A percentile compares a stretch with the other conserved stretches of the same genome.
Evolutionary conservation across 2,888 invertebrate species (phyloP).

Genomic region (Lagria hirta): DNA sequence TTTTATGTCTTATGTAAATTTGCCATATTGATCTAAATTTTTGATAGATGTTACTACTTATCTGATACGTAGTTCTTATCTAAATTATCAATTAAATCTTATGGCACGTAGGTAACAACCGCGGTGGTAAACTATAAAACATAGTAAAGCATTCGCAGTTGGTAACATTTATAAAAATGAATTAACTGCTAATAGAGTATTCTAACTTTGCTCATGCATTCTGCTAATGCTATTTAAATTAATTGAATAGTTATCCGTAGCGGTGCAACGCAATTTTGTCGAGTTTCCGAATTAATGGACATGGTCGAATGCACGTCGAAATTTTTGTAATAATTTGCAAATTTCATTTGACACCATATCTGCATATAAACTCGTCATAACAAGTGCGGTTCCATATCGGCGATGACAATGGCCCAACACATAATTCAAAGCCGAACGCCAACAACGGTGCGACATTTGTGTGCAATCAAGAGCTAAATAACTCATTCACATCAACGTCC

Average conservation of each 20-base stretch:
- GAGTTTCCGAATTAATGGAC: slow-evolving; percentile 38
- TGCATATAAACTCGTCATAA: slow-evolving; percentile 50
- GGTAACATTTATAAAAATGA: too few species aligned
- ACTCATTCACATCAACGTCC: slow-evolving; percentile 50
- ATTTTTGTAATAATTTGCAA: slow-evolving; percentile 43
- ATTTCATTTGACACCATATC: slow-evolving; percentile 43
- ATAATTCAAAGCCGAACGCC: slow-evolving; percentile 47
- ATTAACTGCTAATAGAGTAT: too few species aligned
- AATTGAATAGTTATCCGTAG: slow-evolving; percentile 33
- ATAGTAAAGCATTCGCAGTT: too few species aligned
- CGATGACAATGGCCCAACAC: slow-evolving; percentile 46
- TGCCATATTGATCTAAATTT: too few species aligned
- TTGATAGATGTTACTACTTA: too few species aligned
- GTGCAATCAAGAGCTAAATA: slow-evolving; percentile 50
- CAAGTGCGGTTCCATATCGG: slow-evolving; percentile 46
- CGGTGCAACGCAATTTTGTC: slow-evolving; percentile 36
- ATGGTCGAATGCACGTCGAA: slow-evolving; percentile 34
- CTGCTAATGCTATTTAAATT: slow-evolving; percentile 28
- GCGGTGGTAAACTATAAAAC: too few species aligned
- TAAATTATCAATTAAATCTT: too few species aligned
- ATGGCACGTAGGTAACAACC: too few species aligned
- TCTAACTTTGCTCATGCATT: too few species aligned
- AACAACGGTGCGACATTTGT: slow-evolving; percentile 49
- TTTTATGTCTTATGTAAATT: too few species aligned
- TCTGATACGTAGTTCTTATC: too few species aligned